Base-by-base conservation (phyloP, 2,888 invertebrate species). In the Synergus gifuensis region DNA sequence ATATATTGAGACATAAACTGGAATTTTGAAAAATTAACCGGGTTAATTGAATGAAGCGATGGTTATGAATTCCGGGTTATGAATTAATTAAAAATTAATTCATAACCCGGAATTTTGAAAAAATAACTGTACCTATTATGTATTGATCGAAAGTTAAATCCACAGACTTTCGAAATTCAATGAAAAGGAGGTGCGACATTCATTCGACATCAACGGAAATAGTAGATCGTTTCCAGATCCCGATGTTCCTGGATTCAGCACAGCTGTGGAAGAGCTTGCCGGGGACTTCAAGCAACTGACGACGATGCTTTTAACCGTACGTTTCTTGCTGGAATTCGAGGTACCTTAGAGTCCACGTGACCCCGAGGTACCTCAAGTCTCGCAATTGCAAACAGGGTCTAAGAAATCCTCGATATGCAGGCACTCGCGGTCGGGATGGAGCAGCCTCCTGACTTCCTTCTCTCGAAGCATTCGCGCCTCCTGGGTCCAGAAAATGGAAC, bases 211-310 rank as follows among this genome's bases (percentile, higher is more conserved):
- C 44, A 87, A 91, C 94, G 95, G 86, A 60, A 79, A 79, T 67
- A 76, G 80, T 44, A 79, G 82, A 73, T 93, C 93, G 85, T 93
- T 96, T 92, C 96, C 96, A 1, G 95, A 95, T 60, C 89, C 89
- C 85, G 95, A 95, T 88, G 95, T 95, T 82, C 95, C 95, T 0
- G 94, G 95, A 85, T 96, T 96, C 92, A 93, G 94, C 80, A 93
- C 94, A 87, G 95, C 95, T 86, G 94, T 96, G 76, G 94, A 95
- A 73, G 94, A 95, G 28, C 93, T 96, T 83, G 94, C 95, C n/a
- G 93, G 93, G 81, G 96, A 96, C 90, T 94, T 96, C 84, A 95
- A 95, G 88, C 94, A 94, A 86, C 93, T 96, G 80, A 94, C 95
- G 49, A 93, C 94, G 73, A 94, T 95, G 87, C 92, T 96, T 73